Base-by-base conservation (phyloP, 64 coral and sea anemone genomes). In the Stichodactyla mertensii region DNA sequence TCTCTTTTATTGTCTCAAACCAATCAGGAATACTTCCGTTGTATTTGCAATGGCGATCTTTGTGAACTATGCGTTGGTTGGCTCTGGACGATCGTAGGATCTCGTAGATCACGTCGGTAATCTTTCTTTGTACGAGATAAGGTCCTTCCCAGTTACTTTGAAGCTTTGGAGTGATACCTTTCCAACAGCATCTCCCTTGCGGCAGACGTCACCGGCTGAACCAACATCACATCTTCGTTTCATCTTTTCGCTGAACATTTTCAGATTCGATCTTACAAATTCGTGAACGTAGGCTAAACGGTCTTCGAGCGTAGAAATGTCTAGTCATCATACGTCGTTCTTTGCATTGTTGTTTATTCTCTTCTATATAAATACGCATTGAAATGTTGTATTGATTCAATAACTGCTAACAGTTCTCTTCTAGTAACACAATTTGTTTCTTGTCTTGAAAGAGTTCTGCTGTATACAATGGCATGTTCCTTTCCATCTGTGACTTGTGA, bases 341-440 rank as follows among this genome's bases (percentile, higher is more conserved):
- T 62, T 16, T 15, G 4, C 18, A 16, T 62, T 10, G 13, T 62
- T 88, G 60, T 28, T 59, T 51, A 92, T 16, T 66, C 61, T 18
- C 77, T 92, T 6, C 85, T 61, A 58, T 92, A 91, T 24, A 87
- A 67, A 54, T 91, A 91, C 11, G 64, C n/a, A 10, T 79, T 52
- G 27, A 91, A 91, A 82, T 87, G 89, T 22, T 64, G 55, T 24
- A 57, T 28, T 1, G 55, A 84, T 3, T 80, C 11, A 0, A 85
- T 66, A 31, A 85, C 19, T 6, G 51, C 88, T 18, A 89, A 64
- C 13, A 60, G 24, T 20, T 85, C 88, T 55, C 82, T 55, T 69
- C 66, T 12, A n/a, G 77, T 89, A 0, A 85, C 88, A 59, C 89
- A 86, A 8, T 78, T 84, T 57, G 26, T 45, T 52, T 85, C 83